Conservation (phyloP, 35 echinoderm and acorn worm genomes). For the Apostichopus parvimensis region DNA sequence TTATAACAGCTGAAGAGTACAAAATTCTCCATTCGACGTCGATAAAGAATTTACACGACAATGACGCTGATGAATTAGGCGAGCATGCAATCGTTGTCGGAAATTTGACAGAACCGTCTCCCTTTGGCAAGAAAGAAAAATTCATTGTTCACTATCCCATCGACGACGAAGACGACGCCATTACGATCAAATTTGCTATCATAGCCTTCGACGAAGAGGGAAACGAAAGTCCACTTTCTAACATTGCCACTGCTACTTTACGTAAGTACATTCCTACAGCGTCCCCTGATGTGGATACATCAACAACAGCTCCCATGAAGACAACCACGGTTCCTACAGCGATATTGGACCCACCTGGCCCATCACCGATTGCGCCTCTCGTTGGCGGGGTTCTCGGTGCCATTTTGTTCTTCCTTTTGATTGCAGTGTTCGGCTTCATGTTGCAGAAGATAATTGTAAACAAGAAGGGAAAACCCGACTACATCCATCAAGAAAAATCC, state of each 20-base stretch:
- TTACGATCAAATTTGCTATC: conserved; percentile 28
- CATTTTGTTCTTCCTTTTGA: neutral
- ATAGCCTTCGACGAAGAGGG: conserved; percentile 37
- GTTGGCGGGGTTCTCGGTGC: neutral
- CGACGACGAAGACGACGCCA: neutral
- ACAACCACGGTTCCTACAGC: neutral
- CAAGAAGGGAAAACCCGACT: neutral
- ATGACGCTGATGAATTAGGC: neutral
- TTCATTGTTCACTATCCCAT: conserved; percentile 7
- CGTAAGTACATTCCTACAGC: conserved; percentile 35
- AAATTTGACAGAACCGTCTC: conserved; percentile 9
- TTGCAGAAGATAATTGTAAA: neutral
- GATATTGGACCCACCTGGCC: neutral
- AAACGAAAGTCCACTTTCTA: conserved; percentile 6
- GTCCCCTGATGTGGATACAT: neutral
- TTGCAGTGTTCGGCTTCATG: neutral
- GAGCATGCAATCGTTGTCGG: neutral
- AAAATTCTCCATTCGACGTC: neutral
- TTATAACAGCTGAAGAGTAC: neutral
- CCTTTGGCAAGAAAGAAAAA: conserved; percentile 36
- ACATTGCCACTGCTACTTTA: conserved; percentile 24
- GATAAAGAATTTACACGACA: neutral
- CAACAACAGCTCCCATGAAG: neutral
- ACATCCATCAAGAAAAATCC: neutral
- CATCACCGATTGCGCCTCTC: neutral